Conservation (phyloP, 2,797 vertebrate genomes). For the Sebastes trivittatus region DNA sequence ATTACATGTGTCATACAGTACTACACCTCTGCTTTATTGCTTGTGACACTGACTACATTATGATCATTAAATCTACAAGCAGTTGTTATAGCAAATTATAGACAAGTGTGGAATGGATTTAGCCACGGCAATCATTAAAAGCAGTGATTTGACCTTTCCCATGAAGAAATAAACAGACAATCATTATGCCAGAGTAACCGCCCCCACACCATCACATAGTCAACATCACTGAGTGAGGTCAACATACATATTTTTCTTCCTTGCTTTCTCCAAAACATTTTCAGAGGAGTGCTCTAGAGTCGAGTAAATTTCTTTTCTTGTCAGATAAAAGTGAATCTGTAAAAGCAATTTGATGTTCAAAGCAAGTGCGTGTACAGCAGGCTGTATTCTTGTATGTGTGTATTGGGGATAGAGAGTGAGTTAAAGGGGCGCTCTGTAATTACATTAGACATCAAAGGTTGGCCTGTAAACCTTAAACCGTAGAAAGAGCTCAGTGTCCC, state of each 20-base stretch:
- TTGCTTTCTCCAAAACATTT: conserved; percentile 24
- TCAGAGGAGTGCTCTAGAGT: conserved; percentile 37
- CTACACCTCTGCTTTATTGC: background rate
- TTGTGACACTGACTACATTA: background rate
- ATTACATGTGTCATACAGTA: background rate
- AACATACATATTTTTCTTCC: conserved; percentile 14
- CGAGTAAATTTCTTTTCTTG: conserved; percentile 59
- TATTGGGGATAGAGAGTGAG: conserved; percentile 26
- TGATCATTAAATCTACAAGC: background rate
- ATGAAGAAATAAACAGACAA: background rate
- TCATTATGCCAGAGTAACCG: background rate
- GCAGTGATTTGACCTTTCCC: background rate
- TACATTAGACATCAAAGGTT: conserved; percentile 63
- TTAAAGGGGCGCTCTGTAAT: conserved; percentile 53
- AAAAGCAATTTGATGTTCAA: conserved; percentile 74
- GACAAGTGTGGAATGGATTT: background rate
- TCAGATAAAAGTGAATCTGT: conserved; percentile 74
- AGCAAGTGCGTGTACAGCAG: conserved; percentile 36
- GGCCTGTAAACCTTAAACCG: conserved; percentile 33
- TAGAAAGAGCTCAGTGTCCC: conserved; percentile 16
- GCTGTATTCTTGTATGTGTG: conserved; percentile 7
- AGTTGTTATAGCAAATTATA: background rate
- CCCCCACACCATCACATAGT: background rate
- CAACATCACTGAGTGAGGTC: background rate
- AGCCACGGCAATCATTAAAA: background rate